A percentile compares a stretch with the other conserved stretches of the same genome.
Evolutionary conservation across 2,113 vertebrate species (phyloP).

Genomic region (Drymodes brunneopygia): DNA sequence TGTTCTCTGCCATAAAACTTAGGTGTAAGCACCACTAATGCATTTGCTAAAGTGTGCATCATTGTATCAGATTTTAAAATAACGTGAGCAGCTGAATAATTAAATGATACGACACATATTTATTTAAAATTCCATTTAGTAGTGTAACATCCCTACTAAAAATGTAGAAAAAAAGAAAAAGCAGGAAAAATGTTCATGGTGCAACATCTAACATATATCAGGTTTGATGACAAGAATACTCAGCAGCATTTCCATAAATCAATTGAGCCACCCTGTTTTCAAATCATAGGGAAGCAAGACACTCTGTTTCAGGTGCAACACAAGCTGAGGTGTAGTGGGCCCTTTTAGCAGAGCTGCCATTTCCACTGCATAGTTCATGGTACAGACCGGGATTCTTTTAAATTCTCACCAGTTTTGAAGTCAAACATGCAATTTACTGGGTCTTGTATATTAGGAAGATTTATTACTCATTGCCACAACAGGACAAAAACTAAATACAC

Average conservation of each 20-base stretch:
- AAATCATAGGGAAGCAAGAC: background rate
- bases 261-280: background rate
- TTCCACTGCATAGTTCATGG: background rate
- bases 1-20: background rate
- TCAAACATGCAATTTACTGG: rapidly evolving
- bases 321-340: background rate
- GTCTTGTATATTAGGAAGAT: background rate
- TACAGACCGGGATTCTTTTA: background rate
- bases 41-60: background rate
- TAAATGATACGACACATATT: background rate
- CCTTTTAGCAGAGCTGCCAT: background rate
- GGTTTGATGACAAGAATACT: background rate
- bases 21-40: background rate
- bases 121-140: background rate
- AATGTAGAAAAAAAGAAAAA: background rate
- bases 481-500: background rate
- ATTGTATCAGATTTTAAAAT: background rate
- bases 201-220: background rate
- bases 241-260: background rate
- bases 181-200: background rate
- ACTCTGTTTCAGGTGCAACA: background rate
- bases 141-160: background rate
- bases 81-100: background rate
- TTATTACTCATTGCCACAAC: background rate
- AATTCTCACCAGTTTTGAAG: background rate